Conservation (phyloP, 2,888 invertebrate species). For the Scaptodrosophila latifasciaeformis region DNA sequence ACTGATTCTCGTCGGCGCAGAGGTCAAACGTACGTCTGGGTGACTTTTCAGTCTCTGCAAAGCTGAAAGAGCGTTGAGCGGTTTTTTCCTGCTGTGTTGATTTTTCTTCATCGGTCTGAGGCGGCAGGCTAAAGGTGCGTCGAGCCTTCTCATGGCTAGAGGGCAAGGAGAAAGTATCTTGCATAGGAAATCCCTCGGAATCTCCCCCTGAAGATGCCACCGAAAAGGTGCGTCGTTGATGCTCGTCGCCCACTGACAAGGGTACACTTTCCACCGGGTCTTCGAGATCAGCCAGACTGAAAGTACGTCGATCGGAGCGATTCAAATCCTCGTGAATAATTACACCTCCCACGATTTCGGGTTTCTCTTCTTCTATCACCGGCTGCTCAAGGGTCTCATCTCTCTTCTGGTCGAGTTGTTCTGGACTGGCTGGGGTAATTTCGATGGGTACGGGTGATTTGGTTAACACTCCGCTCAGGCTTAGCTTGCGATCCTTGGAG, state of each 20-base stretch:
- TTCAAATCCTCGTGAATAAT: not conserved
- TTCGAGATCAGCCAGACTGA: too few relatives aligned
- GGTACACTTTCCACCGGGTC: conserved; percentile 9
- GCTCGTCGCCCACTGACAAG: not conserved
- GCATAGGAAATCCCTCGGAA: too few relatives aligned
- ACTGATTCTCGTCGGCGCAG: not conserved
- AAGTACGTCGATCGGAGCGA: conserved; percentile 5
- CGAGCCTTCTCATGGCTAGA: too few relatives aligned
- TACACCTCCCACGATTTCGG: too few relatives aligned
- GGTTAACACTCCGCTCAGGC: conserved; percentile 22
- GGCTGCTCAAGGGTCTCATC: conserved; percentile 31
- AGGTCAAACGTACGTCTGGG: conserved; percentile 39
- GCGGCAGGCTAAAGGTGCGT: conserved; percentile 4
- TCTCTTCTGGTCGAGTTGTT: conserved; percentile 7
- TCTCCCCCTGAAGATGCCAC: not conserved
- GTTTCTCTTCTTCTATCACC: too few relatives aligned
- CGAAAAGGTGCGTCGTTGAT: conserved; percentile 27
- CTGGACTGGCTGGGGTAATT: conserved; percentile 40
- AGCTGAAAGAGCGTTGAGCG: not conserved
- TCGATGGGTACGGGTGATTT: conserved; percentile 27
- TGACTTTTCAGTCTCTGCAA: too few relatives aligned
- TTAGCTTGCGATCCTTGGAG: conserved; percentile 13
- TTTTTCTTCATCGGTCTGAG: too few relatives aligned
- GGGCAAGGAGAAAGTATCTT: too few relatives aligned
- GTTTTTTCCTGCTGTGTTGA: too few relatives aligned